phyloP scores from a whole-genome alignment of 2,113 vertebrate species.

The Lophura nycthemera region DNA sequence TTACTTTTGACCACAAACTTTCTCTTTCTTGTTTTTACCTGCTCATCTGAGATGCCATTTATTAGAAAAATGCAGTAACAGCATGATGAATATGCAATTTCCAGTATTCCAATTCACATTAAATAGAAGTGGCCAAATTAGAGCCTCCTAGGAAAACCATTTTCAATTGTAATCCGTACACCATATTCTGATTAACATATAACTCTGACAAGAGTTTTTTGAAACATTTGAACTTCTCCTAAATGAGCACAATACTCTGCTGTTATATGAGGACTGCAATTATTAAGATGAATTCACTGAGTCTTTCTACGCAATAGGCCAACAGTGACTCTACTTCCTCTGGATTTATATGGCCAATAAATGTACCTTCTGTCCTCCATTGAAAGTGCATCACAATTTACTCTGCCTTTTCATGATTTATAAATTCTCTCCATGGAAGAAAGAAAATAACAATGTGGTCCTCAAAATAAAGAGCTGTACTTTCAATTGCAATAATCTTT shows the following conservation, averaged over 20 bases:
- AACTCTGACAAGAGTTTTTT: background rate
- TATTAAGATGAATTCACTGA: slow-evolving; percentile 9
- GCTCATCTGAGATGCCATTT: background rate
- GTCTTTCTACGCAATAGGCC: background rate
- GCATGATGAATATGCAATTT: background rate
- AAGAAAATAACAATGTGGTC: background rate
- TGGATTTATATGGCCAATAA: background rate
- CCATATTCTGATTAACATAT: background rate
- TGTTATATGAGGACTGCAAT: background rate
- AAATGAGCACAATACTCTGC: background rate
- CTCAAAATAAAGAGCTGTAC: background rate
- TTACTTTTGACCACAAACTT: background rate
- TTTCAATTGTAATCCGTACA: background rate
- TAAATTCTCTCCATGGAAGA: background rate
- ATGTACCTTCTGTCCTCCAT: background rate
- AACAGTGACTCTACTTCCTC: background rate
- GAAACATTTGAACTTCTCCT: background rate
- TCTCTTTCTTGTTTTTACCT: background rate
- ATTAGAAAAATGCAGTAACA: background rate
- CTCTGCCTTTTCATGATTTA: background rate
- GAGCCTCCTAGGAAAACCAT: background rate
- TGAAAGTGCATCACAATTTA: background rate
- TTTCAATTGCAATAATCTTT: background rate
- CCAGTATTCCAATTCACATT: background rate
- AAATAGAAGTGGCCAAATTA: background rate